Base-by-base conservation (phyloP, 2,113 vertebrate genomes). In the Pygoscelis adeliae region DNA sequence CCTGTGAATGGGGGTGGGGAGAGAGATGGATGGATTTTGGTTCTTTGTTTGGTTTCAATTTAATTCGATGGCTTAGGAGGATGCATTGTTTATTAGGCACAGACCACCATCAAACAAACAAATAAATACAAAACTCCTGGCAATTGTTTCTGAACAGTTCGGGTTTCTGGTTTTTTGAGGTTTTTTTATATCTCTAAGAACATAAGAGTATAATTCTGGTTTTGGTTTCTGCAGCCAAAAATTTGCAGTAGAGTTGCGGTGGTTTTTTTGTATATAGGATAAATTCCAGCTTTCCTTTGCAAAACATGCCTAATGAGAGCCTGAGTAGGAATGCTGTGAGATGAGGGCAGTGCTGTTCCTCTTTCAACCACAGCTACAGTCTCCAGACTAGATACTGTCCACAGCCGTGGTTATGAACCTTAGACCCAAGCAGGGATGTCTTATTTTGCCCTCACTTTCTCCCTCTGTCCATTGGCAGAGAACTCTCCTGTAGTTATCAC, bases 41-140 rank as follows among this genome's bases (percentile, higher is more conserved):
- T 69, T 61, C 59, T 77, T 93, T 90, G 30, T 83, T 97, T 88
- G 79, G 46, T 80, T 84, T 83, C 62, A 87, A 21, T 96, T 94
- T 96, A 80, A 76, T 65, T 72, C 71, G 50, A 69, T 47, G 20
- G 9, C 9, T 93, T 93, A 88, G 87, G 46, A 95, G 32, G 62
- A 91, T 85, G 44, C 29, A 79, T 91, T 94, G 49, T 86, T 95
- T 91, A 52, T 94, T 87, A 90, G 58, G 36, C 84, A 93, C 78
- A 93, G 89, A 94, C 83, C 78, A 90, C 90, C 91, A 87, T 89
- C 93, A 90, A 89, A 49, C 86, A 95, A 95, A 91, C 70, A 83
- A 94, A 92, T 13, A 91, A 81, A 89, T 29, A 72, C 44, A 84
- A 70, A 93, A 67, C 65, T 93, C 58, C 66, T 65, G 81, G 56